Percentiles rank a stretch among this genome's conserved stretches.
phyloP scores from a whole-genome alignment of 1,140 invertebrate genomes.

The Eufriesea mexicana region DNA sequence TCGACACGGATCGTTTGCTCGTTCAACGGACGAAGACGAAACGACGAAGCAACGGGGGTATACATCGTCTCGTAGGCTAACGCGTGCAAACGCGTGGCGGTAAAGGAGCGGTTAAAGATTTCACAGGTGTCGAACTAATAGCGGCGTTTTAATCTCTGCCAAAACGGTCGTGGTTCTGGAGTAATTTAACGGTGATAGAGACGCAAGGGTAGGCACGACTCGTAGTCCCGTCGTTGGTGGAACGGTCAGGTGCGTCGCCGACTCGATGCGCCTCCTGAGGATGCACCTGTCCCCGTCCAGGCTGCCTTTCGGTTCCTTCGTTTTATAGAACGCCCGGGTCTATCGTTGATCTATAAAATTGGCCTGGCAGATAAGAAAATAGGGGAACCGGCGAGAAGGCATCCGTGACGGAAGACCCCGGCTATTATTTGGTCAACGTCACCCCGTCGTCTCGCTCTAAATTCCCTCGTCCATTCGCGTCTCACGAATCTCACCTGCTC shows the following conservation, averaged over 20 bases:
- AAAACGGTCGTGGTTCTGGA: conserved; percentile 20
- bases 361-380: conserved; percentile 66
- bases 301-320: conserved; percentile 41
- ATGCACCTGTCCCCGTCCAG: conserved; percentile 62
- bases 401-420: conserved; percentile 61
- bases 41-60: too few species aligned
- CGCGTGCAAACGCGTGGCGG: too few species aligned
- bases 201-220: conserved; percentile 29
- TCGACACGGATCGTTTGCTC: not conserved
- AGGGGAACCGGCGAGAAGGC: conserved; percentile 51
- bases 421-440: conserved; percentile 61
- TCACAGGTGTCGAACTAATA: not conserved
- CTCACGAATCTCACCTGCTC: conserved; percentile 63
- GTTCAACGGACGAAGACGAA: not conserved
- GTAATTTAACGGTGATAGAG: conserved; percentile 52
- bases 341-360: conserved; percentile 76
- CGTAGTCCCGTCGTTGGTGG: not conserved
- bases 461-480: conserved; percentile 34
- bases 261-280: conserved; percentile 19
- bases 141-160: conserved; percentile 12
- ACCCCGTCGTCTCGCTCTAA: conserved; percentile 51
- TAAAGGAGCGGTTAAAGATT: not conserved
- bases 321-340: conserved; percentile 56
- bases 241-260: conserved; percentile 52
- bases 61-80: too few species aligned